Percentiles rank a stretch among this genome's conserved stretches.
Conservation (phyloP, 2,797 vertebrate species). For the Huso huso region DNA sequence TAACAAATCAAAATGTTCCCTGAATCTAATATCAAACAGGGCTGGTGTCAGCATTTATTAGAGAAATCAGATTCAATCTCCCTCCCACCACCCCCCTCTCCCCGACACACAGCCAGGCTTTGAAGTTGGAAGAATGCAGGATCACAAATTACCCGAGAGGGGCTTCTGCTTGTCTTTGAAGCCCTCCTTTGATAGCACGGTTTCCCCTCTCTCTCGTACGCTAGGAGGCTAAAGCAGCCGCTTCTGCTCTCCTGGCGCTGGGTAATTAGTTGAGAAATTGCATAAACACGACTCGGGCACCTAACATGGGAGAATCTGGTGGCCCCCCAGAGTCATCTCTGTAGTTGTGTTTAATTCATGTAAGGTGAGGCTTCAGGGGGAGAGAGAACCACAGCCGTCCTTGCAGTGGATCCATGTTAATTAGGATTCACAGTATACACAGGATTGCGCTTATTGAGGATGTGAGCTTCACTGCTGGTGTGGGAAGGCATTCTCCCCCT, state of each 20-base stretch:
- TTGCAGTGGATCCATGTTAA: no score
- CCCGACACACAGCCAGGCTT: conserved; percentile 74
- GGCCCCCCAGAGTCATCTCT: conserved; percentile 26
- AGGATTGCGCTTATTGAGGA: no score
- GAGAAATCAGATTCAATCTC: conserved; percentile 74
- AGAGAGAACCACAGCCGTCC: no score
- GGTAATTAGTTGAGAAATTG: conserved; percentile 62
- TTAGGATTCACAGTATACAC: no score
- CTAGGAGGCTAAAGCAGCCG: conserved; percentile 53
- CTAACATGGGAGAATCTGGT: conserved; percentile 40
- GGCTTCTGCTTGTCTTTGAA: conserved; percentile 90
- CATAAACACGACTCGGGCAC: conserved; percentile 55
- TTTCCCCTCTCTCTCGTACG: conserved; percentile 54
- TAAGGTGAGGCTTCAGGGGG: conserved; percentile 5
- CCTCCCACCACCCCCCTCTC: conserved; percentile 45
- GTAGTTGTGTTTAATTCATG: conserved; percentile 20
- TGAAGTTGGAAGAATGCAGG: conserved; percentile 87
- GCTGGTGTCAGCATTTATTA: conserved; percentile 94
- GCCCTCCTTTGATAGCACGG: conserved; percentile 87
- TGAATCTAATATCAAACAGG: conserved; percentile 94
- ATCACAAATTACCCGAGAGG: conserved; percentile 96
- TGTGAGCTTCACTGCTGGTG: no score
- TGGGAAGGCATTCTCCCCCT: no score
- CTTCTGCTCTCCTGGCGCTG: conserved; percentile 51
- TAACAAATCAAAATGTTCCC: conserved; percentile 90